phyloP scores from a whole-genome alignment of 2,888 invertebrate genomes.

The Epistrophe eligans region DNA sequence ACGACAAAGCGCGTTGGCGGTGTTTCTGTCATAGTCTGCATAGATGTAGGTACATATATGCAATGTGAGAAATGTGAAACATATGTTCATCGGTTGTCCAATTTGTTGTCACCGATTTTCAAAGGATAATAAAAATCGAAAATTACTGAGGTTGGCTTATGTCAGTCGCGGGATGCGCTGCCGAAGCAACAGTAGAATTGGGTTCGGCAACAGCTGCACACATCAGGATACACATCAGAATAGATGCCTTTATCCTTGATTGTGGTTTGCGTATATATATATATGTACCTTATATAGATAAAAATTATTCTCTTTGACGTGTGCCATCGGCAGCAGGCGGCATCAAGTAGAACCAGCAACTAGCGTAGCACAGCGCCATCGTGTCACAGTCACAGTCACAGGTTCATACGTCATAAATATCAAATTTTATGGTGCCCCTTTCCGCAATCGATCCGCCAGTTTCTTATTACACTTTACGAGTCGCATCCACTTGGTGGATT shows the following conservation, averaged over 20 bases:
- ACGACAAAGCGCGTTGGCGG: neutral
- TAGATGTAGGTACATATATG: neutral
- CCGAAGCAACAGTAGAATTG: slow-evolving; percentile 29
- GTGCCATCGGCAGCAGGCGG: slow-evolving; percentile 54
- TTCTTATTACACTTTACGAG: slow-evolving; percentile 72
- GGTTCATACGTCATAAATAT: slow-evolving; percentile 73
- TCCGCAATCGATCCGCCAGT: slow-evolving; percentile 64
- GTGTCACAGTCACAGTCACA: slow-evolving; percentile 66
- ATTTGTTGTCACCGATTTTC: slow-evolving; percentile 68
- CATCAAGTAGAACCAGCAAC: slow-evolving; percentile 14
- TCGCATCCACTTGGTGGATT: slow-evolving; percentile 67
- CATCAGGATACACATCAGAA: slow-evolving; percentile 26
- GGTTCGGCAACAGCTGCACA: slow-evolving; percentile 66
- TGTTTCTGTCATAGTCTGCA: neutral
- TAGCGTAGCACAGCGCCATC: slow-evolving; percentile 25
- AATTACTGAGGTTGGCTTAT: slow-evolving; percentile 60
- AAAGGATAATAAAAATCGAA: slow-evolving; percentile 71
- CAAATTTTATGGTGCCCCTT: slow-evolving; percentile 63
- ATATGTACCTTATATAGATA: neutral
- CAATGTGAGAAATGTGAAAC: slow-evolving; percentile 52
- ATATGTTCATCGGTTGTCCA: slow-evolving; percentile 66
- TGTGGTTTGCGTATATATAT: slow-evolving; percentile 49
- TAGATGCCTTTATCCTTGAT: slow-evolving; percentile 46
- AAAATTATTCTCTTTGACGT: slow-evolving; percentile 43
- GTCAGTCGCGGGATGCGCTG: neutral